Base-by-base conservation (phyloP, 1,140 invertebrate genomes). In the Drosophila athabasca region DNA sequence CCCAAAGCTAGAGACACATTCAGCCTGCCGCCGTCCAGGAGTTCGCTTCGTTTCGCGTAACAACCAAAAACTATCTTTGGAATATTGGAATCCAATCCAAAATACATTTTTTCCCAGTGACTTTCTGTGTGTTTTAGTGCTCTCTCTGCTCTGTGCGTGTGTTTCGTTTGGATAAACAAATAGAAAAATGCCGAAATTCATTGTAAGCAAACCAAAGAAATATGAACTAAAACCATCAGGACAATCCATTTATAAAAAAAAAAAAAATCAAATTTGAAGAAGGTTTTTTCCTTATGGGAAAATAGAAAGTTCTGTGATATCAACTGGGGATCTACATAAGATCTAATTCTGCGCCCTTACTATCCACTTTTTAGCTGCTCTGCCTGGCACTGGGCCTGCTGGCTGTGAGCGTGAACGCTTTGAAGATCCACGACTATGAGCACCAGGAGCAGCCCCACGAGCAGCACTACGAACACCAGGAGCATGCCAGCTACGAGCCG, bases 401-500 rank as follows among this genome's bases (percentile, higher is more conserved):
- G 54, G 64, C 79, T 6, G 46, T 78, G 5, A 58, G 43, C 26
- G 57, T 57, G 9, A 15, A 57, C 49, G 80, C 80, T 7, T 26
- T 91, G 35, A 83, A 90, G 75, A 90, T 91, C 41, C 89, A 90
- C 46, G 82, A 90, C 1, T 91, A 69, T 9, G 66, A 76, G 7
- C 69, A 73, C 6, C 52, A 74, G n/a, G 58, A 62, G 19, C 64
- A 59, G 31, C 35, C 17, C 3, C 46, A 57, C 11, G 43, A 61
- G 9, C 49, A 72, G 44, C 43, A 61, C 19, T 26, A 64, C 15
- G 71, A 76, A 43, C 74, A 83, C 31, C 65, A 79, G 49, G 74
- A 81, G 31, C 80, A 91, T 17, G 60, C 67, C 11, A 62, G 79
- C 44, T 65, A 93, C 31, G 93, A 93, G 59, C 91, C 80, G 4